Evolutionary conservation across 2,113 vertebrate species (phyloP).

Genomic region (Archocentrus centrarchus): DNA sequence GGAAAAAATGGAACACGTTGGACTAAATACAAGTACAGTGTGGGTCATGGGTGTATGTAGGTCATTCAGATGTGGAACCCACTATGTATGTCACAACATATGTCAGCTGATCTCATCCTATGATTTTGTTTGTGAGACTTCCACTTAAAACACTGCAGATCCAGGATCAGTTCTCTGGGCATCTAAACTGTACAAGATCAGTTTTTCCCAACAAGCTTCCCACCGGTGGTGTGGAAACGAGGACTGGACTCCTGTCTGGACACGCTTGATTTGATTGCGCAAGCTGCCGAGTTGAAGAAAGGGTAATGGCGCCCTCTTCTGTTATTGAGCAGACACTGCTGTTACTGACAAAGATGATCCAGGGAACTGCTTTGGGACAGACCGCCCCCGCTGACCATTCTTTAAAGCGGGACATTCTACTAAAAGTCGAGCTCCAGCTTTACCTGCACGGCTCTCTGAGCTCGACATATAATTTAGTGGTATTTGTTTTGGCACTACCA

Average conservation of each 20-base stretch:
- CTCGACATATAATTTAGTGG: not conserved
- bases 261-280: slow-evolving; percentile 4
- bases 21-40: not conserved
- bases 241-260: not conserved
- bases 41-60: not conserved
- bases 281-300: slow-evolving; percentile 22
- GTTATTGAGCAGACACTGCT: not conserved
- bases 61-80: slow-evolving; percentile 4
- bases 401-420: not conserved
- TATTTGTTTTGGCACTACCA: not conserved
- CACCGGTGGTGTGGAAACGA: not conserved
- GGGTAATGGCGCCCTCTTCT: slow-evolving; percentile 65
- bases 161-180: not conserved
- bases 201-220: not conserved
- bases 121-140: not conserved
- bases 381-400: not conserved
- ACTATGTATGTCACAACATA: not conserved
- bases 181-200: not conserved
- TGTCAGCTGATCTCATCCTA: not conserved
- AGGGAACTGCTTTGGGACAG: not conserved
- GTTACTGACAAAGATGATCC: not conserved
- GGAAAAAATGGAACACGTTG: too few relatives aligned
- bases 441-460: not conserved
- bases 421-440: not conserved
- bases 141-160: not conserved